phyloP scores from a whole-genome alignment of 1,140 invertebrate species.

The Gonatopus flavifemur region DNA sequence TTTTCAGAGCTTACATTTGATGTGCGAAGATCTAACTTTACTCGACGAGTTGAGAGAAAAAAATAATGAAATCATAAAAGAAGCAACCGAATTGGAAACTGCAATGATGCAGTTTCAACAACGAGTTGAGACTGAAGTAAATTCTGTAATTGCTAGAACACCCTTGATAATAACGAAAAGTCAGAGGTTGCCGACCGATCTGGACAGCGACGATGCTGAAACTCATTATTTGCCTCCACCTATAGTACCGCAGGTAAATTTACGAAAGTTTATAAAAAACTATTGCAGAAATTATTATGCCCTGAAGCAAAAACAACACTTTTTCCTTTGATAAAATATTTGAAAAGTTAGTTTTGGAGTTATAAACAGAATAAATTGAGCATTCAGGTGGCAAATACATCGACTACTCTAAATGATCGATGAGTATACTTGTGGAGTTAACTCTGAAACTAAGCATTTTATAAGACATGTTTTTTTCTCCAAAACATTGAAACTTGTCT shows the following conservation, averaged over 20 bases:
- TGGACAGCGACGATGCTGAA: slow-evolving; percentile 61
- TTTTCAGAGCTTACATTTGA: slow-evolving; percentile 65
- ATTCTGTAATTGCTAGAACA: slow-evolving; percentile 66
- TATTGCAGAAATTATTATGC: no score
- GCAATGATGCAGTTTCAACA: slow-evolving; percentile 68
- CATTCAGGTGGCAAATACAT: no score
- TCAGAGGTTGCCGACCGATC: slow-evolving; percentile 64
- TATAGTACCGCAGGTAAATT: slow-evolving; percentile 47
- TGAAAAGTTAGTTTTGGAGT: no score
- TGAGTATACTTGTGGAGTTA: no score
- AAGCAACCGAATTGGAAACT: slow-evolving; percentile 64
- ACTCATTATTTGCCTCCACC: slow-evolving; percentile 52
- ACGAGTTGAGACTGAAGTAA: slow-evolving; percentile 68
- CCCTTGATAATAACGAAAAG: slow-evolving; percentile 73
- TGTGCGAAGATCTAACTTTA: slow-evolving; percentile 70
- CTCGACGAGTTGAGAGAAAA: slow-evolving; percentile 66
- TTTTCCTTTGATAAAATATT: no score
- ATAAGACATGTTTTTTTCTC: no score
- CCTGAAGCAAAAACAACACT: no score
- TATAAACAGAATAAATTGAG: no score
- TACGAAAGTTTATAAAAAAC: no score
- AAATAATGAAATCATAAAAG: slow-evolving; percentile 63
- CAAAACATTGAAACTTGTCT: no score
- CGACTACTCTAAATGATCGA: no score
- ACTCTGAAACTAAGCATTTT: no score